Base-by-base conservation (phyloP, 2,888 invertebrate genomes). In the Plagiodera versicolora region DNA sequence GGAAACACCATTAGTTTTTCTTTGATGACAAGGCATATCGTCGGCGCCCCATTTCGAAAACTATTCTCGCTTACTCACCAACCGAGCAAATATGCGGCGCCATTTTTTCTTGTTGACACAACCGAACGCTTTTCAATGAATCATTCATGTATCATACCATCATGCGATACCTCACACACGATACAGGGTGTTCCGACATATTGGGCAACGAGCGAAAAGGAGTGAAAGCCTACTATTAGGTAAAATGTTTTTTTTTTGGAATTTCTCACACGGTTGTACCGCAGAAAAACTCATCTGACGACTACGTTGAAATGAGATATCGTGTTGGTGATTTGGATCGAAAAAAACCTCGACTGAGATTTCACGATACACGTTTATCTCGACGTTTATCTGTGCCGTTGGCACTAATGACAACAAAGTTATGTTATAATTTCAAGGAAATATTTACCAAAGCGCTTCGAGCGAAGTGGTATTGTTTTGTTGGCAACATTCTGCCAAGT, bases 31-130 rank as follows among this genome's bases (percentile, higher is more conserved):
- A 19, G 19, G 39, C 19, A 30, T 16, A 35, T 52, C 39, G 52
- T 39, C 53, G 51, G 32, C 51, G 35, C 28, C 18, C 30, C 19
- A 19, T 44, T 35, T 58, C 52, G 47, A 64, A 58, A 58, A 56
- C 55, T 64, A 64, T 64, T 64, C 64, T 58, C 46, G 50, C 56
- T 52, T 58, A 49, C 56, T 54, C 56, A 61, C 61, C 61, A 58
- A 58, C 61, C 56, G 55, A 58, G 61, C 60, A 64, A 64, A 57
- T 53, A 56, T 58, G 48, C 58, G 11, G 45, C 55, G 56, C 60
- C 58, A 58, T 64, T 64, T 64, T 64, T 64, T 60, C 60, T 48
- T 39, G 44, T 20, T 16, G 60, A 60, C 56, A 60, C 60, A 45
- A 14, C 20, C 19, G 24, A 18, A 44, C 24, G 39, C 45, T 11